phyloP scores from a whole-genome alignment of 2,797 vertebrate species.

The Xiphophorus birchmanni region DNA sequence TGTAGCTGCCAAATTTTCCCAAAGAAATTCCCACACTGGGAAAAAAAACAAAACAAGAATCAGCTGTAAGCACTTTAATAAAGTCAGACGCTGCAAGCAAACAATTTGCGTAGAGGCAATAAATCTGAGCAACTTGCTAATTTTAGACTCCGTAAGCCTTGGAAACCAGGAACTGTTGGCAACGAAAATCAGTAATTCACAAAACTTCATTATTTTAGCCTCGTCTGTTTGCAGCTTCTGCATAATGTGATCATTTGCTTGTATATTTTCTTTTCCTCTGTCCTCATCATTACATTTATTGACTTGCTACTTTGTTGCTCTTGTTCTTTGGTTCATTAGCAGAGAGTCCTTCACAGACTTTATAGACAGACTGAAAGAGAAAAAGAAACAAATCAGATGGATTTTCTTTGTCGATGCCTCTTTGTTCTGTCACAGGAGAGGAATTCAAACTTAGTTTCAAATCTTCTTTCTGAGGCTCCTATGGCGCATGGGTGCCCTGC shows the following conservation, averaged over 20 bases:
- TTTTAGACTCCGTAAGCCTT: constrained; percentile 43
- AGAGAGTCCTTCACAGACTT: constrained; percentile 9
- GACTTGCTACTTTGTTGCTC: constrained; percentile 21
- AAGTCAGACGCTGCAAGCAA: constrained; percentile 43
- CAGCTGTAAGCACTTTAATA: constrained; percentile 41
- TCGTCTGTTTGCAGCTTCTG: constrained; percentile 23
- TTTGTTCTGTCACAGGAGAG: constrained; percentile 39
- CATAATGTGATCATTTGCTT: constrained; percentile 26
- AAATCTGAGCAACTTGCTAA: constrained; percentile 55
- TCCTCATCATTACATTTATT: constrained; percentile 25
- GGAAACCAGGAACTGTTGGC: constrained; percentile 40
- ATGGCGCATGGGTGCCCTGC: constrained; percentile 50
- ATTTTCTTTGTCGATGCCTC: constrained; percentile 38
- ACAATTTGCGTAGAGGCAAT: constrained; percentile 31
- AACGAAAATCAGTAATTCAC: constrained; percentile 36
- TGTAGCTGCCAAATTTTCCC: constrained; percentile 42
- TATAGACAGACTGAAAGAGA: constrained; percentile 13
- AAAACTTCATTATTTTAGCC: constrained; percentile 16
- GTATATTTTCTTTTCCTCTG: constrained; percentile 31
- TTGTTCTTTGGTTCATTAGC: constrained; percentile 9
- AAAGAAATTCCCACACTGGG: neutral
- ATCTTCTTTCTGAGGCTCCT: constrained; percentile 50
- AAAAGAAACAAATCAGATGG: constrained; percentile 29
- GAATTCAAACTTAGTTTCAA: constrained; percentile 29
- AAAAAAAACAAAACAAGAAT: neutral